phyloP scores from a whole-genome alignment of 2,888 invertebrate species.

The Dicranocentrus wangi region DNA sequence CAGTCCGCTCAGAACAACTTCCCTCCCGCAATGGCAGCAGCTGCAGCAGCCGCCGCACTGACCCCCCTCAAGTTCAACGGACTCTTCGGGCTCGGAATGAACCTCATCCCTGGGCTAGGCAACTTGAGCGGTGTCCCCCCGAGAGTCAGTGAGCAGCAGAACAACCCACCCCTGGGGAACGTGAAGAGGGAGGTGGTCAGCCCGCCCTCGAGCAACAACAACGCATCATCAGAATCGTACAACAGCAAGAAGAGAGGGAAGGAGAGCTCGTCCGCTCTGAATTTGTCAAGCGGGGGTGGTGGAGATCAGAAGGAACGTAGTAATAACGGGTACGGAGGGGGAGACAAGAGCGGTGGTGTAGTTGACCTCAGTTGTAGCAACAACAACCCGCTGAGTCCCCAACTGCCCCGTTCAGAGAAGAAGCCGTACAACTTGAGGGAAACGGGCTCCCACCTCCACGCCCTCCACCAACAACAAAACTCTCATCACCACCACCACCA shows the following conservation, averaged over 20 bases:
- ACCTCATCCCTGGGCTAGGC: conserved; percentile 75
- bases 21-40: conserved; percentile 75
- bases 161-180: conserved; percentile 57
- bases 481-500: conserved; percentile 35
- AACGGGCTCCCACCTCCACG: conserved; percentile 23
- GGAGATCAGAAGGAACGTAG: not conserved
- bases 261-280: not conserved
- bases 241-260: conserved; percentile 16
- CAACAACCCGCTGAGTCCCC: no score
- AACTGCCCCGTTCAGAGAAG: not conserved
- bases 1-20: conserved; percentile 9
- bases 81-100: conserved; percentile 74
- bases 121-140: conserved; percentile 33
- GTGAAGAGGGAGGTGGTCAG: conserved; percentile 44
- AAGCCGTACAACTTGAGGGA: conserved; percentile 45
- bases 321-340: conserved; percentile 21
- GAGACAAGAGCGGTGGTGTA: conserved; percentile 14
- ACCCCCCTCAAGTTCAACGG: conserved; percentile 72
- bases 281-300: conserved; percentile 1
- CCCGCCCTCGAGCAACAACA: conserved; percentile 25
- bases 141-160: no score
- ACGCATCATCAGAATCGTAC: conserved; percentile 75
- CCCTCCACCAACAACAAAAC: not conserved
- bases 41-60: conserved; percentile 76
- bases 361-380: conserved; percentile 25